These are phyloP conservation scores for Pipistrellus pipistrellus DNA, from an alignment of 2,797 vertebrate species.

Conservation along the genomic window DNA sequence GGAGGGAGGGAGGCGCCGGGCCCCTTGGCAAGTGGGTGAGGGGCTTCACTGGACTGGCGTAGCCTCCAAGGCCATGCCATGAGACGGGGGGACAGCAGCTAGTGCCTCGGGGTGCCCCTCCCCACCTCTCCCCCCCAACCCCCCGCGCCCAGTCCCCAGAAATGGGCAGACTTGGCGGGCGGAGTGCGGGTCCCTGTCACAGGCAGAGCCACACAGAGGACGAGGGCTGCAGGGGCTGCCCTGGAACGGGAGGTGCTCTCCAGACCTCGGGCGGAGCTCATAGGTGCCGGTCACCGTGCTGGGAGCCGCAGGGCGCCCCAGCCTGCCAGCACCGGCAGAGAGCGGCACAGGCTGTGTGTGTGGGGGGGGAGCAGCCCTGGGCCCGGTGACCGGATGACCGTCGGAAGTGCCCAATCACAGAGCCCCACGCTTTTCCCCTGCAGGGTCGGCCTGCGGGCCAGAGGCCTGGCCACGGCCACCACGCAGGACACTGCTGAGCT, in stretches of 20 bases:
- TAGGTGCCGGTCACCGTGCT: not conserved
- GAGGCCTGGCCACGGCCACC: not conserved
- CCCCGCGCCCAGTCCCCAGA: not conserved
- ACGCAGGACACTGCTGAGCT: not conserved
- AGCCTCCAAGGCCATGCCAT: not conserved
- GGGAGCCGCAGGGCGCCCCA: not conserved
- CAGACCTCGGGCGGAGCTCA: not conserved
- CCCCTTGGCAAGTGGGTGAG: not conserved
- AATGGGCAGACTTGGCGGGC: not conserved
- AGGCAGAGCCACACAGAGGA: too few relatives aligned
- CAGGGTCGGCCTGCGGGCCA: not conserved
- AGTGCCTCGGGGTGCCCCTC: too few relatives aligned
- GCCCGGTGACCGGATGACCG: not conserved
- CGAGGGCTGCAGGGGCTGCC: not conserved
- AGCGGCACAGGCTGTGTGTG: too few relatives aligned
- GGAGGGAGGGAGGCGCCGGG: not conserved
- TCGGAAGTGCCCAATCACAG: rapidly evolving
- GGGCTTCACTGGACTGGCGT: not conserved
- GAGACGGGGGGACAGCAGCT: rapidly evolving
- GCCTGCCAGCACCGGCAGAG: rapidly evolving
- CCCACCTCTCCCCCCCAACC: not conserved
- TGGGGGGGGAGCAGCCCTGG: too few relatives aligned
- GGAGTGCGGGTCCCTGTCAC: not conserved
- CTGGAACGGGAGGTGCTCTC: not conserved
- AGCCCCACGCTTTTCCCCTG: not conserved